Evolutionary conservation across 1,140 invertebrate species (phyloP).

Genomic region (Apis laboriosa): DNA sequence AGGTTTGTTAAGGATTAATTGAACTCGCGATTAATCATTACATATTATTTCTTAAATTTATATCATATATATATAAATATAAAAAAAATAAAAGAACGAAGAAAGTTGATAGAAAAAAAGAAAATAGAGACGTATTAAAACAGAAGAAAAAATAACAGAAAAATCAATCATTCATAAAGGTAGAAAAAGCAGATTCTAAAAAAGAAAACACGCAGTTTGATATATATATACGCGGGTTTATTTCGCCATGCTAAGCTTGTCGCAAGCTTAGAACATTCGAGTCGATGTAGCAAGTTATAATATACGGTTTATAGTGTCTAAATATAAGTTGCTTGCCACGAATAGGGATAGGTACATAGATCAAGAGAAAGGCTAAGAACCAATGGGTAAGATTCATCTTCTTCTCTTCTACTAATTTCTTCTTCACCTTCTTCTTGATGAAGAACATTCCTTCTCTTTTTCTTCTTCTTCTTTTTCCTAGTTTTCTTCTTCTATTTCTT

Average conservation of each 20-base stretch:
- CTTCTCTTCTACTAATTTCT: not conserved
- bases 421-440: not conserved
- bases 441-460: too few species aligned
- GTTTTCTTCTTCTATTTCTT: slow-evolving; percentile 1
- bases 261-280: slow-evolving; percentile 45
- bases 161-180: slow-evolving; percentile 6
- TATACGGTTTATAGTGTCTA: slow-evolving; percentile 47
- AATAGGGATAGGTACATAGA: slow-evolving; percentile 63
- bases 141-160: slow-evolving; percentile 7
- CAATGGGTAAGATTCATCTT: slow-evolving; percentile 37
- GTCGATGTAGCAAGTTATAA: slow-evolving; percentile 52
- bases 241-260: slow-evolving; percentile 48
- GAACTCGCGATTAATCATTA: too few species aligned
- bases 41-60: too few species aligned
- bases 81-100: not conserved
- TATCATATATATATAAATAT: not conserved
- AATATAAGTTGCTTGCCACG: slow-evolving; percentile 60
- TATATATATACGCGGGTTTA: slow-evolving; percentile 20
- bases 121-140: not conserved
- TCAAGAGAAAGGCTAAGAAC: slow-evolving; percentile 58
- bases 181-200: slow-evolving; percentile 7
- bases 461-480: not conserved
- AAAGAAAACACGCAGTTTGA: slow-evolving; percentile 21
- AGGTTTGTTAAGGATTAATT: too few species aligned
- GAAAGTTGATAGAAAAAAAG: not conserved